Evolutionary conservation across 2,113 vertebrate species (phyloP), one percentile per base, ranked within the genome.

Genomic region (Mesocricetus auratus): DNA sequence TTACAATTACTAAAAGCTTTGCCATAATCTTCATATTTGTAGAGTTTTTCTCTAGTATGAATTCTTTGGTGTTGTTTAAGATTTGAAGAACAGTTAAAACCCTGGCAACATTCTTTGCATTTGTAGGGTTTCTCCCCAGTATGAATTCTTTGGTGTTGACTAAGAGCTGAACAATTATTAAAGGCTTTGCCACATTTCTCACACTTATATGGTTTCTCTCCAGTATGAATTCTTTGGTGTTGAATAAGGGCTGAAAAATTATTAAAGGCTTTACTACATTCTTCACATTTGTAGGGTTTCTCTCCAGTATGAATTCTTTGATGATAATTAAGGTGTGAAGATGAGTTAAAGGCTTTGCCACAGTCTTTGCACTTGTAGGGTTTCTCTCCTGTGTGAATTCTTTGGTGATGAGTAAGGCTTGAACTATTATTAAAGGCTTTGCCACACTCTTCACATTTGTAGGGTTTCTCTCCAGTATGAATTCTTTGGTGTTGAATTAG

Each of bases 71-170:
- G 53, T 58, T 82, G 79, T 82, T 82, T 82, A 82, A 82, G 79
- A n/a, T 60, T 82, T 82, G 79, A 82, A 58, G 79, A 82, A 82
- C 53, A 60, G 79, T 58, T 82, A 82, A 82, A 82, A 21, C 79
- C 79, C 53, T 82, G 79, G 36, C 21, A 22, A 60, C 79, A 82
- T 58, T 82, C 36, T 58, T 56, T 53, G 36, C 79, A 58, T 22
- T n/a, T 82, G 53, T 82, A 82, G 19, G 79, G 79, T 82, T 82
- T 82, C 53, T 82, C 79, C n/a, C 79, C 79, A 82, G 79, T 82
- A 58, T 82, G 79, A 58, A 82, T 82, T 58, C 79, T 82, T 82
- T 58, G 79, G 53, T 82, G 36, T 58, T 82, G 79, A 82, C 19
- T 82, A 58, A 82, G 79, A 58, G 79, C 79, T 39, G 79, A 82